Percentiles rank a stretch among this genome's conserved stretches.
Evolutionary conservation across 2,797 vertebrate genomes (phyloP).

Genomic region (Ciconia nigra): DNA sequence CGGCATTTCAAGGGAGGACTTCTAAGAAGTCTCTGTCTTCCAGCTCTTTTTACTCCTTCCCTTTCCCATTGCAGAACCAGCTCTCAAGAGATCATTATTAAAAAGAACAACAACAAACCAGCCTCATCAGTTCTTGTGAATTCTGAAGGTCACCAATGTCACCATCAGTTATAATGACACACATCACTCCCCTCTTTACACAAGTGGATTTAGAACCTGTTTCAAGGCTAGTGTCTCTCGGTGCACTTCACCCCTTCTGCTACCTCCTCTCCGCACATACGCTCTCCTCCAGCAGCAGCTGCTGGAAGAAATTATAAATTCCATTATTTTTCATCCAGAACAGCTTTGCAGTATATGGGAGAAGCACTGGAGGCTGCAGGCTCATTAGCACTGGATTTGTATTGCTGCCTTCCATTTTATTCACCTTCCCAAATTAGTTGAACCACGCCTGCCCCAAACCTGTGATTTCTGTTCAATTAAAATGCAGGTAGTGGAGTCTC

Average conservation of each 20-base stretch:
- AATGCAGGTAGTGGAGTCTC: not conserved
- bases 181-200: constrained; percentile 25
- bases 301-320: constrained; percentile 45
- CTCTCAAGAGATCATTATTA: constrained; percentile 8
- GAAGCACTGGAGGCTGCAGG: not conserved
- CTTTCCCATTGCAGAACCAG: not conserved
- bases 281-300: constrained; percentile 28
- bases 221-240: not conserved
- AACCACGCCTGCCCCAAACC: not conserved
- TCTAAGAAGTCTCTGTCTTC: not conserved
- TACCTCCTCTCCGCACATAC: not conserved
- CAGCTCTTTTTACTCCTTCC: not conserved
- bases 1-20: not conserved
- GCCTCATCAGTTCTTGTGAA: constrained; percentile 28
- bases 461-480: constrained; percentile 43
- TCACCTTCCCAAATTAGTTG: constrained; percentile 45
- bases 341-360: constrained; percentile 1
- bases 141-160: constrained; percentile 52
- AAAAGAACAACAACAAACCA: constrained; percentile 6
- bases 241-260: constrained; percentile 10
- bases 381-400: constrained; percentile 46
- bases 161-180: constrained; percentile 12
- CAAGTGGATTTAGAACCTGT: constrained; percentile 37
- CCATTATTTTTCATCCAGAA: constrained; percentile 55
- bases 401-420: constrained; percentile 25